Percentiles rank a stretch among this genome's conserved stretches.
phyloP scores from a whole-genome alignment of 2,113 vertebrate species.

The Ariopsis seemanni region DNA sequence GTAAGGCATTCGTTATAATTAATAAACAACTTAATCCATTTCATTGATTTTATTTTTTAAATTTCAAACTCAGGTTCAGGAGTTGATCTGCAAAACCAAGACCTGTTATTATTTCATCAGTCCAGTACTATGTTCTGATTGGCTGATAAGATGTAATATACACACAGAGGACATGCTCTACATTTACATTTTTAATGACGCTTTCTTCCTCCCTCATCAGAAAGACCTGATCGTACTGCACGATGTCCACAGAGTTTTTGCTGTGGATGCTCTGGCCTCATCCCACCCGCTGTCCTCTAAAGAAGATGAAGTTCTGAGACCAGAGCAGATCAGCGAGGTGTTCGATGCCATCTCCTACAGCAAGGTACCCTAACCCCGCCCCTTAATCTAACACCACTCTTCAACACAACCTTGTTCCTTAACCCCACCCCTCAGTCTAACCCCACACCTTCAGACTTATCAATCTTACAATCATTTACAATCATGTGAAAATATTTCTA shows the following conservation, averaged over 20 bases:
- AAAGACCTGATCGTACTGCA: slow-evolving; percentile 84
- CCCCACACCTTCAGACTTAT: not conserved
- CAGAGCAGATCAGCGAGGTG: slow-evolving; percentile 87
- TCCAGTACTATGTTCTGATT: not conserved
- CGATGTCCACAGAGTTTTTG: slow-evolving; percentile 83
- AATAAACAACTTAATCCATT: not conserved
- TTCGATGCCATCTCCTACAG: slow-evolving; percentile 92
- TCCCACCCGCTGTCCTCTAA: slow-evolving; percentile 86
- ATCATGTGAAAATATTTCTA: not conserved
- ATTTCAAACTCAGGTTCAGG: not conserved
- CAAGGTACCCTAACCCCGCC: slow-evolving; percentile 77
- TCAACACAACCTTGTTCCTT: not conserved
- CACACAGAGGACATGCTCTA: not conserved
- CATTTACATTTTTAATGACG: not conserved
- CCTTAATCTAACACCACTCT: not conserved
- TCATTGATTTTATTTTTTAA: not conserved
- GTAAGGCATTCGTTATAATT: slow-evolving; percentile 67
- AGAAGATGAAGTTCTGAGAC: slow-evolving; percentile 80
- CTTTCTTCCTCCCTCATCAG: slow-evolving; percentile 62
- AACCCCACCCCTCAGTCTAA: not conserved
- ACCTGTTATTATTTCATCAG: not conserved
- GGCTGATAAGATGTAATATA: not conserved
- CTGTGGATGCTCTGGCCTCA: slow-evolving; percentile 78
- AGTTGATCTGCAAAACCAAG: not conserved
- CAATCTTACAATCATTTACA: not conserved